Percentiles rank a stretch among this genome's conserved stretches.
These are phyloP conservation scores for Peromyscus attwateri DNA, from an alignment of 2,797 vertebrate genomes.

Conservation along the genomic window DNA sequence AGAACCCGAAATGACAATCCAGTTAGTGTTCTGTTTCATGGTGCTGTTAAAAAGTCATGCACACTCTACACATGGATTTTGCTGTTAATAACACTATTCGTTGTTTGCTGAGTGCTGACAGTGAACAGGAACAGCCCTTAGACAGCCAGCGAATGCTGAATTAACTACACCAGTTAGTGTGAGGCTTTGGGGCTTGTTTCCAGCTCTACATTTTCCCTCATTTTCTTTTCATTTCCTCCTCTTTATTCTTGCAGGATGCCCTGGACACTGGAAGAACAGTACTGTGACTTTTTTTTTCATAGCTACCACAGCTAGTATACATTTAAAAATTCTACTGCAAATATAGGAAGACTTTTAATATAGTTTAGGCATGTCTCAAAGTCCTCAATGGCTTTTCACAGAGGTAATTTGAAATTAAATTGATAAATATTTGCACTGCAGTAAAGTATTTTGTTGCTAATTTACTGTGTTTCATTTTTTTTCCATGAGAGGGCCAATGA, in stretches of 20 bases:
- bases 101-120: slow-evolving; percentile 50
- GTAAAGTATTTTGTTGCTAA: slow-evolving; percentile 31
- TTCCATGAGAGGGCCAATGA: neutral
- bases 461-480: slow-evolving; percentile 3
- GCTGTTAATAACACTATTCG: neutral
- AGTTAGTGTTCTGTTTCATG: slow-evolving; percentile 42
- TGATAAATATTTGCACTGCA: slow-evolving; percentile 29
- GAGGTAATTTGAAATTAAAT: slow-evolving; percentile 33
- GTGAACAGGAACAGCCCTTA: neutral
- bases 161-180: neutral
- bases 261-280: neutral
- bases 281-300: neutral
- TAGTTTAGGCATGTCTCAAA: neutral
- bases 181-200: neutral
- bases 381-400: neutral
- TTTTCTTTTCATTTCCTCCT: slow-evolving; percentile 30
- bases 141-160: neutral
- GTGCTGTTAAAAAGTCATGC: slow-evolving; percentile 57
- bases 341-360: slow-evolving; percentile 17
- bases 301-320: neutral
- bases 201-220: slow-evolving; percentile 13
- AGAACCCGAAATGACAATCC: slow-evolving; percentile 37
- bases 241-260: slow-evolving; percentile 10
- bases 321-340: slow-evolving; percentile 10
- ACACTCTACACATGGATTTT: neutral